Evolutionary conservation across 1,140 invertebrate genomes (phyloP).

Genomic region (Eufriesea mexicana): DNA sequence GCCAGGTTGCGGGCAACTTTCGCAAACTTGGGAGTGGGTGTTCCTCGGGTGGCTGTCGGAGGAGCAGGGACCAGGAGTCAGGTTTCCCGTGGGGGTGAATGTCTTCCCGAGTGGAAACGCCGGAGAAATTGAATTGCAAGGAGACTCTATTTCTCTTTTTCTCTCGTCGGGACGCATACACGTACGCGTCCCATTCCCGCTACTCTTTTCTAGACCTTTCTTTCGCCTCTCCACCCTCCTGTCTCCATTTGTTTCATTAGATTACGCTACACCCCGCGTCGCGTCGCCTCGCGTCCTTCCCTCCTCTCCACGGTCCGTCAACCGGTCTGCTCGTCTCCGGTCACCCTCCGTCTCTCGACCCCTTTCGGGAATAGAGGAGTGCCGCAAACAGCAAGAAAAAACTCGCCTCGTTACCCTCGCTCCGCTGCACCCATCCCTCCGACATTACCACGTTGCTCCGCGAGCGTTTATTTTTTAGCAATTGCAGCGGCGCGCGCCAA

Average conservation of each 20-base stretch:
- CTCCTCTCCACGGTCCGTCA: slow-evolving; percentile 6
- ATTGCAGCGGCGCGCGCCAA: neutral
- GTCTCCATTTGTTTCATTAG: slow-evolving; percentile 77
- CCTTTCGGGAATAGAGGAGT: slow-evolving; percentile 49
- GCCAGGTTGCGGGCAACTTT: slow-evolving; percentile 62
- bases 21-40: slow-evolving; percentile 40
- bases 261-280: slow-evolving; percentile 61
- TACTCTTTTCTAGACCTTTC: neutral
- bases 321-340: neutral
- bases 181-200: neutral
- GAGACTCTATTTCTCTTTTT: slow-evolving; percentile 54
- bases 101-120: slow-evolving; percentile 63
- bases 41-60: slow-evolving; percentile 6
- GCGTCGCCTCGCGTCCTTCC: neutral
- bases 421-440: neutral
- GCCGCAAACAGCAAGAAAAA: slow-evolving; percentile 34
- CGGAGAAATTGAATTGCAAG: slow-evolving; percentile 74
- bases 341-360: neutral
- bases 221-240: slow-evolving; percentile 29
- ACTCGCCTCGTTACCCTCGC: slow-evolving; percentile 40
- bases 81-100: slow-evolving; percentile 48
- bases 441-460: slow-evolving; percentile 9
- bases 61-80: slow-evolving; percentile 29
- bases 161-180: neutral
- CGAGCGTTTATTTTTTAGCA: slow-evolving; percentile 1